Conservation (phyloP, 2,888 invertebrate genomes). For the Spicauda simplicius region DNA sequence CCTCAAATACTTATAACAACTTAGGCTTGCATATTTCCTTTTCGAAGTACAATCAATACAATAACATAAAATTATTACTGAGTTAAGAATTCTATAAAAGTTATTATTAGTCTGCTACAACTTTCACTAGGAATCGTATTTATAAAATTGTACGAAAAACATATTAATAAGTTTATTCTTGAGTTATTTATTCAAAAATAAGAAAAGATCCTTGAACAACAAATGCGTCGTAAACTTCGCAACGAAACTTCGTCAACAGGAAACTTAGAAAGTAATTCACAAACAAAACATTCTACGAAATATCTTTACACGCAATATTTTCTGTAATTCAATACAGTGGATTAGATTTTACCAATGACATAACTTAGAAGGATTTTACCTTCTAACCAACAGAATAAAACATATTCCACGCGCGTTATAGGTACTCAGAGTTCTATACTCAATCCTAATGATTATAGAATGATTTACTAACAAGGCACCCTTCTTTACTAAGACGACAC, state of each 20-base stretch:
- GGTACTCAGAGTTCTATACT: slow-evolving; percentile 48
- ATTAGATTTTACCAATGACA: not conserved
- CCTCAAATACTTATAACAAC: no score
- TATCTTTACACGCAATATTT: not conserved
- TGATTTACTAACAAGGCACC: slow-evolving; percentile 63
- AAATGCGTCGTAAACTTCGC: not conserved
- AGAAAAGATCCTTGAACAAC: not conserved
- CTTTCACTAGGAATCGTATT: no score
- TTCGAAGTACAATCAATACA: no score
- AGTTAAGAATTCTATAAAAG: no score
- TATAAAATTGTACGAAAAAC: no score
- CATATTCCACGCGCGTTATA: slow-evolving; percentile 25
- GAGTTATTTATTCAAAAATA: not conserved
- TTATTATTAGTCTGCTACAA: no score
- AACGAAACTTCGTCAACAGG: not conserved
- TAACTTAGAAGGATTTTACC: not conserved
- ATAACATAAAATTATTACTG: no score
- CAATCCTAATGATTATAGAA: slow-evolving; percentile 67
- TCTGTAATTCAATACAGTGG: not conserved
- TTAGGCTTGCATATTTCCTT: no score
- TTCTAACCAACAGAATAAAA: not conserved
- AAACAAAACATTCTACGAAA: not conserved
- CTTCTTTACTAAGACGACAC: slow-evolving; percentile 24
- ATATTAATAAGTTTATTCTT: not conserved
- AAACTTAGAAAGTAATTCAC: not conserved